Base-by-base conservation (phyloP, 2,888 invertebrate species). In the Andrena minutula region DNA sequence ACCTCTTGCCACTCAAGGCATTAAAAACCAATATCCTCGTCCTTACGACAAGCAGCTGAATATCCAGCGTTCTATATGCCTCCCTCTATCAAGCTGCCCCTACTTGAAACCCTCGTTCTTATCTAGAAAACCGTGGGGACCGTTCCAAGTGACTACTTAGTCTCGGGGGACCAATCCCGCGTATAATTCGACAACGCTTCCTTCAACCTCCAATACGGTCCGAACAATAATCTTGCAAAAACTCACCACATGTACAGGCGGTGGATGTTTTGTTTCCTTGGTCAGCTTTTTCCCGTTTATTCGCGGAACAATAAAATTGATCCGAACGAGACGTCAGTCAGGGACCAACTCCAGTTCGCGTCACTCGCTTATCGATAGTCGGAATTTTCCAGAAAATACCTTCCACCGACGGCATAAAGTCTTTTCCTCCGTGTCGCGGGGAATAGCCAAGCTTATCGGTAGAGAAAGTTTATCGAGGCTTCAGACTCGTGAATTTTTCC, bases 391-490 rank as follows among this genome's bases (percentile, higher is more conserved):
- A 23, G 65, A 64, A 65, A 74, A 83, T 70, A 69, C 76, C 75
- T 82, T 69, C 23, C 58, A 53, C 41, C 71, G 35, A 8, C n/a
- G 30, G 69, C 28, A 58, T 56, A 51, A 73, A 75, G 60, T 81
- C 65, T 74, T 65, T 49, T 47, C 58, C 53, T 30, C 32, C 56
- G 51, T 28, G 68, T 32, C 64, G 30, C 20, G 28, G 49, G 51
- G 70, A 74, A 75, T 74, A 70, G 65, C 71, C 63, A 68, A 49
- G 69, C 72, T 73, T 82, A 70, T 84, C 83, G 66, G 65, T 26
- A 66, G 65, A 20, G 30, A 70, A 74, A 82, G 73, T 79, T 84
- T 82, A 82, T 82, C 83, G 79, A 56, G 66, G 49, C 73, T 75
- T 75, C 79, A 75, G 58, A 65, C 47, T 65, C 71, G 53, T 72